Conservation (phyloP, 2,888 invertebrate genomes). For the Agonum fuliginosum region DNA sequence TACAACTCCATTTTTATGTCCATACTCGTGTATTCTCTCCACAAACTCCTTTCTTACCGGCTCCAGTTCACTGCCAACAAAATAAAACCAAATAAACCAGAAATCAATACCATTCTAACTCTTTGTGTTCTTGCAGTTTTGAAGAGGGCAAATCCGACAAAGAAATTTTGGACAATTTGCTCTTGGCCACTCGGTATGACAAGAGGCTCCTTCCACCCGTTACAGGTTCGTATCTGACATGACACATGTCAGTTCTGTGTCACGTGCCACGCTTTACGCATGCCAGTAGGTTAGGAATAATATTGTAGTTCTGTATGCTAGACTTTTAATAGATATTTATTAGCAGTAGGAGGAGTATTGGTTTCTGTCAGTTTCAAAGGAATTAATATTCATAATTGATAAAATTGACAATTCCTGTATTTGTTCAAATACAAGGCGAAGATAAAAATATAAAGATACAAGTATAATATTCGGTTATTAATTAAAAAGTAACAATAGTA, state of each 20-base stretch:
- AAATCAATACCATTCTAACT: constrained; percentile 26
- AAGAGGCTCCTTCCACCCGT: constrained; percentile 94
- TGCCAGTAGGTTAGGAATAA: neutral
- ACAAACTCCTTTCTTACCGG: neutral
- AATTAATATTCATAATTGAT: no score
- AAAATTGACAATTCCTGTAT: no score
- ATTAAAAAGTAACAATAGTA: no score
- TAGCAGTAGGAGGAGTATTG: no score
- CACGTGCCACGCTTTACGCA: neutral
- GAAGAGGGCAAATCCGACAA: constrained; percentile 95
- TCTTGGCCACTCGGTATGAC: constrained; percentile 92
- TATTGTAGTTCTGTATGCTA: neutral
- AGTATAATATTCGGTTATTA: no score
- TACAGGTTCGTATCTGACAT: constrained; percentile 79
- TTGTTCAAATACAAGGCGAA: no score
- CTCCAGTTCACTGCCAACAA: neutral
- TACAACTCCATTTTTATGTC: no score
- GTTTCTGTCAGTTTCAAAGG: no score
- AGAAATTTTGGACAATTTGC: constrained; percentile 92
- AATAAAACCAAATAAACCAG: neutral
- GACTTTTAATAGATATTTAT: no score
- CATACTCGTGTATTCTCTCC: no score
- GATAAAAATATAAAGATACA: no score
- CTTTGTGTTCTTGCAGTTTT: constrained; percentile 80
- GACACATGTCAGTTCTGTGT: neutral